Base-by-base conservation (phyloP, 1,140 invertebrate species). In the Cryptotermes secundus region DNA sequence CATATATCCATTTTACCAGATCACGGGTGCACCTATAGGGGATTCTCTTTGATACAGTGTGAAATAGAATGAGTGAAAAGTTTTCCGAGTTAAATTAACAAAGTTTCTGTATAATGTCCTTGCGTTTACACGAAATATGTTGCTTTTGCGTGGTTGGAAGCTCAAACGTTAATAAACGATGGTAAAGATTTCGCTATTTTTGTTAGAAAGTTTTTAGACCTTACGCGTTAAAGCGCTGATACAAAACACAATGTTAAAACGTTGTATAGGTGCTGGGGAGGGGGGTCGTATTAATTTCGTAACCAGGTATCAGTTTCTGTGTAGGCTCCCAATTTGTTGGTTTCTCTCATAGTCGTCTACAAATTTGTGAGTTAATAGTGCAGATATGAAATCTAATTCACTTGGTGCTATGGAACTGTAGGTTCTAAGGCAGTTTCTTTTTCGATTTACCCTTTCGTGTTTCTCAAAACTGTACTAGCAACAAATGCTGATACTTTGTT, bases 91-190 rank as follows among this genome's bases (percentile, higher is more conserved):
- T 72, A 72, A 72, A 72, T 72, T 72, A 72, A 72, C 59, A 31
- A 72, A 72, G 59, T 72, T 72, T 72, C 59, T n/a, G 31, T 31
- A 31, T 72, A 72, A 31, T 72, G 59, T 72, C 59, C n/a, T 14
- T 72, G n/a, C 59, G 59, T 72, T 72, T n/a, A 72, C 59, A 72
- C 53, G n/a, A 72, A 72, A 72, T 31, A 72, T n/a, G 59, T 72
- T n/a, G 26, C 59, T 72, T 72, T 31, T 31, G 59, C 26, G 59
- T 72, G 26, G 59, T 31, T n/a, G 26, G 4, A 9, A 72, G 59
- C 59, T 31, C 59, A 31, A n/a, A 72, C 59, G 59, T 72, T 72
- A 72, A 31, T 72, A 26, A 31, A 6, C 26, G 59, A 31, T n/a
- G 59, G 6, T 31, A 72, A 31, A 72, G 59, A 72, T 72, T 72